Evolutionary conservation across 2,797 vertebrate genomes (phyloP).

Genomic region (Heliangelus exortis): DNA sequence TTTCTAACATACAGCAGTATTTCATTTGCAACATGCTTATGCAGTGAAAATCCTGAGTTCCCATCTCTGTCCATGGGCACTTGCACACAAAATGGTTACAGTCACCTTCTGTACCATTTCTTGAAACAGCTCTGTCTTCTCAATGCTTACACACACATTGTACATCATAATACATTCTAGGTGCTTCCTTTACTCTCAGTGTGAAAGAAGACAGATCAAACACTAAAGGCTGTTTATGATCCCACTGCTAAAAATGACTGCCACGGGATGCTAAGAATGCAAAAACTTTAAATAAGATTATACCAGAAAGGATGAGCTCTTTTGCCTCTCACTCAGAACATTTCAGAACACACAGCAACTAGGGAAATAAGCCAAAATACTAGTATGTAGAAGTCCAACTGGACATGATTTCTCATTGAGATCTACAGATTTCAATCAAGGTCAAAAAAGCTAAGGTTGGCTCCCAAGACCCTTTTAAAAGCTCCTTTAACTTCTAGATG

Average conservation of each 20-base stretch:
- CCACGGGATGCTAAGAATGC: conserved; percentile 18
- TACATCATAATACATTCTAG: neutral
- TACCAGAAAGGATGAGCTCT: conserved; percentile 17
- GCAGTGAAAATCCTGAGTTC: neutral
- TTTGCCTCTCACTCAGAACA: neutral
- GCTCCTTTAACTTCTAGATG: neutral
- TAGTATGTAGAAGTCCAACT: neutral
- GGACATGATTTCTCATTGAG: neutral
- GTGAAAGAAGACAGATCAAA: neutral
- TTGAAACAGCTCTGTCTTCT: neutral
- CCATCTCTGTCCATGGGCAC: neutral
- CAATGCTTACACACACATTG: neutral
- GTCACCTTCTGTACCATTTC: neutral
- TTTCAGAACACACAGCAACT: neutral
- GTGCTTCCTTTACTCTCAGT: neutral
- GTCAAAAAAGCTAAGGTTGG: neutral
- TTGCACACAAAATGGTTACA: neutral
- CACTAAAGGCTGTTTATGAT: neutral
- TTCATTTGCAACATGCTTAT: neutral
- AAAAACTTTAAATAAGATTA: conserved; percentile 19
- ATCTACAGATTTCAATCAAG: neutral
- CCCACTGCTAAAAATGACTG: conserved; percentile 22
- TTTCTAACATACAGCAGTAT: neutral
- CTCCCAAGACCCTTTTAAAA: neutral
- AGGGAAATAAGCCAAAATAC: neutral